Percentiles rank a stretch among this genome's conserved stretches.
These are phyloP conservation scores for Lutjanus argentimaculatus DNA, from an alignment of 2,797 vertebrate genomes.

Conservation along the genomic window DNA sequence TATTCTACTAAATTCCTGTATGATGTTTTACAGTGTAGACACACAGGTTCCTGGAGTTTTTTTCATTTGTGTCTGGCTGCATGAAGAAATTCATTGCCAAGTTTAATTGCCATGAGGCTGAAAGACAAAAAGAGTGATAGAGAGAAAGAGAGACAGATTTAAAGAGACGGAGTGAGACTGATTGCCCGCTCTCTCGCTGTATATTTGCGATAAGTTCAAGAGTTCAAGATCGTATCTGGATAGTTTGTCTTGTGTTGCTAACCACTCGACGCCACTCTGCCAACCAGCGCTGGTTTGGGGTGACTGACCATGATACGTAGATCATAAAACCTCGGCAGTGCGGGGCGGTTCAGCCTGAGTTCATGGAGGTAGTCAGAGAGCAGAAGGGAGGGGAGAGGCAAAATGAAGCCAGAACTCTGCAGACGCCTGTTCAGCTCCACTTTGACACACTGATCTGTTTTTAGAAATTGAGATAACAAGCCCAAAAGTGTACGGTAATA, in stretches of 20 bases:
- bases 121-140: slow-evolving; percentile 45
- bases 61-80: slow-evolving; percentile 26
- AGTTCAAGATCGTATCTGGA: slow-evolving; percentile 81
- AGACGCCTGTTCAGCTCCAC: slow-evolving; percentile 43
- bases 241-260: slow-evolving; percentile 77
- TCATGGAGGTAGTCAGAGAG: slow-evolving; percentile 71
- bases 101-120: slow-evolving; percentile 52
- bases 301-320: slow-evolving; percentile 80
- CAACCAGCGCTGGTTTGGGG: slow-evolving; percentile 82
- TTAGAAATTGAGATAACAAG: slow-evolving; percentile 49
- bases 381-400: slow-evolving; percentile 35
- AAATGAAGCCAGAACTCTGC: slow-evolving; percentile 42
- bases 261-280: slow-evolving; percentile 80
- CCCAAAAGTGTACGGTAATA: slow-evolving; percentile 8
- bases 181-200: slow-evolving; percentile 58
- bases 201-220: slow-evolving; percentile 76
- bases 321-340: slow-evolving; percentile 79
- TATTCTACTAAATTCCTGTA: too few relatives aligned
- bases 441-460: slow-evolving; percentile 50
- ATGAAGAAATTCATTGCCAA: slow-evolving; percentile 51
- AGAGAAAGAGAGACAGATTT: slow-evolving; percentile 37
- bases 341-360: slow-evolving; percentile 78
- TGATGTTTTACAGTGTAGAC: slow-evolving; percentile 4
- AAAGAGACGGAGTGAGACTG: slow-evolving; percentile 62
- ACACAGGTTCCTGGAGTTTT: slow-evolving; percentile 28